These are phyloP conservation scores for Abrostola tripartita DNA, from an alignment of 2,888 invertebrate species.

Conservation along the genomic window DNA sequence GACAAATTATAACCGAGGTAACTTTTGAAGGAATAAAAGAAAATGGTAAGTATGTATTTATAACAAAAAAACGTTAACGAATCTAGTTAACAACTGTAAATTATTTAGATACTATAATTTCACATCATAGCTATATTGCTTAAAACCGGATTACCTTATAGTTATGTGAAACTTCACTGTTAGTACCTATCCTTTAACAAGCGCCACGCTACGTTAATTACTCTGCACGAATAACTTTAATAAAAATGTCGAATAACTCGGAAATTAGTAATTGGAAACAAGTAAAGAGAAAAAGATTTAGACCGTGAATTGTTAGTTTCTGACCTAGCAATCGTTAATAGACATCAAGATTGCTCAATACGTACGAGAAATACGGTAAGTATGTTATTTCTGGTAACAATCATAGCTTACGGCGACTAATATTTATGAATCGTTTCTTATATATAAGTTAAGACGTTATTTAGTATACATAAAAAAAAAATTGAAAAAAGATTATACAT, in stretches of 20 bases:
- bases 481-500: too few relatives aligned
- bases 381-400: too few relatives aligned
- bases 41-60: too few relatives aligned
- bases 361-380: conserved; percentile 1
- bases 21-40: too few relatives aligned
- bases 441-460: too few relatives aligned
- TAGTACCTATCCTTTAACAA: not conserved
- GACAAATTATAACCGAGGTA: too few relatives aligned
- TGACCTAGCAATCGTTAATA: not conserved
- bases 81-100: conserved; percentile 1
- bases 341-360: not conserved
- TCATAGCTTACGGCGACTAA: too few relatives aligned
- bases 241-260: conserved; percentile 2
- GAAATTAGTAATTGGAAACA: conserved; percentile 6
- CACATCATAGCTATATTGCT: not conserved
- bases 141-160: not conserved
- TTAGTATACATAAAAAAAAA: too few relatives aligned
- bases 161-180: not conserved
- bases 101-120: too few relatives aligned
- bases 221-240: conserved; percentile 1
- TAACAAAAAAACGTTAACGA: too few relatives aligned
- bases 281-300: conserved; percentile 7
- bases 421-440: too few relatives aligned
- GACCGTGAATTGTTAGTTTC: conserved; percentile 8
- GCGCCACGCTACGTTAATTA: not conserved